A percentile compares a stretch with the other conserved stretches of the same genome.
Evolutionary conservation across 2,888 invertebrate species (phyloP).

Genomic region (Cerastoderma edule): DNA sequence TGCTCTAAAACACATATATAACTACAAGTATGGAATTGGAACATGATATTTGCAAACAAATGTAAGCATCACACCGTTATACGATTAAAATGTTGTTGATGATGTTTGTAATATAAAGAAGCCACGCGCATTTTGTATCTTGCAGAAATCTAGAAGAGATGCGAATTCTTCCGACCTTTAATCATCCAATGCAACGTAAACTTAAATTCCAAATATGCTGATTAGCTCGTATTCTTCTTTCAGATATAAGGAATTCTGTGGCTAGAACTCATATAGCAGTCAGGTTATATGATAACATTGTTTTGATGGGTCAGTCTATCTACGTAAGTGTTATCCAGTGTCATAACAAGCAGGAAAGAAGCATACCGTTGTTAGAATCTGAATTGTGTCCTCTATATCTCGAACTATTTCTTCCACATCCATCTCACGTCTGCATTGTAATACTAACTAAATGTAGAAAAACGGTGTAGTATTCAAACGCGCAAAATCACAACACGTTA

Average conservation of each 20-base stretch:
- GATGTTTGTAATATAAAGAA: too few species aligned
- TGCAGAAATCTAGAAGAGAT: too few species aligned
- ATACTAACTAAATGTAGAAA: neutral
- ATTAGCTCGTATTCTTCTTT: neutral
- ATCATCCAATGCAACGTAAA: too few species aligned
- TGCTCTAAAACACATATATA: neutral
- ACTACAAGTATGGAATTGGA: neutral
- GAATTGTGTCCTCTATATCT: constrained; percentile 11
- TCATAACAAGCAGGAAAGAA: neutral
- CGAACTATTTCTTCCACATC: neutral
- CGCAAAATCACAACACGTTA: neutral
- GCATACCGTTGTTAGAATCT: constrained; percentile 9
- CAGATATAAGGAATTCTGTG: too few species aligned
- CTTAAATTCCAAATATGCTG: neutral
- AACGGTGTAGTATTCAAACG: neutral
- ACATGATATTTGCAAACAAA: neutral
- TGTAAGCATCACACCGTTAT: neutral
- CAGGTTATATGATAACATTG: too few species aligned
- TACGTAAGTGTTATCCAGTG: neutral
- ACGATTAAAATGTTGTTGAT: too few species aligned
- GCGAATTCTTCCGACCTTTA: too few species aligned
- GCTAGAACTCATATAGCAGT: too few species aligned
- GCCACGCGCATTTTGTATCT: too few species aligned
- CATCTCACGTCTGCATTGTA: neutral
- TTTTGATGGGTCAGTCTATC: neutral